Conservation (phyloP, 2,113 vertebrate species). For the Fregata magnificens region DNA sequence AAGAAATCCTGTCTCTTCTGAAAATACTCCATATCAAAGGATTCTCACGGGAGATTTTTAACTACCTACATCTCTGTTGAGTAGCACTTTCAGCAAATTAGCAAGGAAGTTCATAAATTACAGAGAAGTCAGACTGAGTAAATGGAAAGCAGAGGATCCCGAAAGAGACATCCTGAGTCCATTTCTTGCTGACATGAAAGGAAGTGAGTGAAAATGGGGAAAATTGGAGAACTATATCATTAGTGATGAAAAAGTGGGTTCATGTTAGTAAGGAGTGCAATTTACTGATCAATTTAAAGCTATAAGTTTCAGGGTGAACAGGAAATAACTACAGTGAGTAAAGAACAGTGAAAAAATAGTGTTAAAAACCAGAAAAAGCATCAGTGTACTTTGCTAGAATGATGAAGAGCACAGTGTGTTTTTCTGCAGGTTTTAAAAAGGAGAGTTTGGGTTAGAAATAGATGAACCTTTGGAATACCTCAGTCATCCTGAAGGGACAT, state of each 20-base stretch:
- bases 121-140: background rate
- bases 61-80: background rate
- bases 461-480: background rate
- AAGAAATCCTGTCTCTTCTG: background rate
- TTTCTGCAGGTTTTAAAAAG: background rate
- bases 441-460: background rate
- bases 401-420: background rate
- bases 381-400: background rate
- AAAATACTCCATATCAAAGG: background rate
- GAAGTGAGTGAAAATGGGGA: background rate
- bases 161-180: background rate
- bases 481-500: background rate
- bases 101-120: background rate
- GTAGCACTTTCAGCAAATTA: slow-evolving; percentile 14
- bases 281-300: background rate
- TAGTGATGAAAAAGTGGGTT: background rate
- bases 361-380: background rate
- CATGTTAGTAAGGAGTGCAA: background rate
- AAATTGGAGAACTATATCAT: background rate
- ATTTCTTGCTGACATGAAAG: background rate
- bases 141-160: background rate
- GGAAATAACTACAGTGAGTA: background rate
- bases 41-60: background rate
- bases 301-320: background rate
- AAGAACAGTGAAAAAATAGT: background rate